Evolutionary conservation across 1,140 invertebrate species (phyloP).

Genomic region (Coelopa frigida): DNA sequence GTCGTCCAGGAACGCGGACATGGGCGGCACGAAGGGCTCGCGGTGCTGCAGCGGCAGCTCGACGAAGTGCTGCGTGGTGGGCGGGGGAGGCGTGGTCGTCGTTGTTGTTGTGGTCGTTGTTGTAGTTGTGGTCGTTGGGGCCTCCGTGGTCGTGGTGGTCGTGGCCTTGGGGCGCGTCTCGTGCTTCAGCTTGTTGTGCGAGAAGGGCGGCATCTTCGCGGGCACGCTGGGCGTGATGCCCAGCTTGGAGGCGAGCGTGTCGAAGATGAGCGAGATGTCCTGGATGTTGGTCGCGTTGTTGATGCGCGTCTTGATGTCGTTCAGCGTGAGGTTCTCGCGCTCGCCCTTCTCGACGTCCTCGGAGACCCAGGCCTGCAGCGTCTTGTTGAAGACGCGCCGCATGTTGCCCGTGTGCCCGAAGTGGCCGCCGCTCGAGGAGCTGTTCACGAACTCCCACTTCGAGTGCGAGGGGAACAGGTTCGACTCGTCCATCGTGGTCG

Average conservation of each 20-base stretch:
- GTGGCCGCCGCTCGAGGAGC: slow-evolving; percentile 20
- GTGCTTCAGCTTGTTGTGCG: slow-evolving; percentile 37
- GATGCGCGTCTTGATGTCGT: slow-evolving; percentile 37
- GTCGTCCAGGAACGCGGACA: slow-evolving; percentile 34
- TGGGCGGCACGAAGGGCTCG: slow-evolving; percentile 35
- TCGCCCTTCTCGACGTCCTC: slow-evolving; percentile 37
- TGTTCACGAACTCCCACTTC: slow-evolving; percentile 42
- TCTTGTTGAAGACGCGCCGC: slow-evolving; percentile 40
- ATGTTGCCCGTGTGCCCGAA: slow-evolving; percentile 29
- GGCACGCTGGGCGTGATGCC: slow-evolving; percentile 35
- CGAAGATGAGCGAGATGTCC: slow-evolving; percentile 42
- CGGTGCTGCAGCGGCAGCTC: slow-evolving; percentile 21
- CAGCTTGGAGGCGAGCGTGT: slow-evolving; percentile 41
- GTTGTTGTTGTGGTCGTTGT: slow-evolving; percentile 10
- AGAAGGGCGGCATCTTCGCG: slow-evolving; percentile 40
- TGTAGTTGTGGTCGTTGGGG: slow-evolving; percentile 8
- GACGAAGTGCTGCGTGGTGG: slow-evolving; percentile 15
- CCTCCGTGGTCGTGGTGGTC: slow-evolving; percentile 12
- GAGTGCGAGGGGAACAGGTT: slow-evolving; percentile 40
- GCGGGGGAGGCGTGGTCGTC: background rate
- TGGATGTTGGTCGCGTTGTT: slow-evolving; percentile 43
- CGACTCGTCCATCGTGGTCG: slow-evolving; percentile 37
- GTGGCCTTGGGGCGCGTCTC: too few species aligned
- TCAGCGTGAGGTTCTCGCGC: slow-evolving; percentile 25
- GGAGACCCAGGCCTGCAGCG: slow-evolving; percentile 40